These are phyloP conservation scores for Manacus vitellinus DNA, from an alignment of 2,113 vertebrate species.

Conservation along the genomic window DNA sequence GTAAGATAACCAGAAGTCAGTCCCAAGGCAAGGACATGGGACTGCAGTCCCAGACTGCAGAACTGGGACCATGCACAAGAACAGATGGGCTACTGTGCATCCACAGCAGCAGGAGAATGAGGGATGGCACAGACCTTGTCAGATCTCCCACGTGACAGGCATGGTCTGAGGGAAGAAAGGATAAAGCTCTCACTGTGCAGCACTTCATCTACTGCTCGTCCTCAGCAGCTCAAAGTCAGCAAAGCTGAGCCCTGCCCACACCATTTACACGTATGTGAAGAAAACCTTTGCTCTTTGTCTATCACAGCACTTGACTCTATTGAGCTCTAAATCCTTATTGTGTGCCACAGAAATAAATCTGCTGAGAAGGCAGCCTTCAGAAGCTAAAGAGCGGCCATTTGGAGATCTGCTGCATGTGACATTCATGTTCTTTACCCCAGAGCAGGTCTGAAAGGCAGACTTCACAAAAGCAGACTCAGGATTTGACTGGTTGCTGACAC, in stretches of 20 bases:
- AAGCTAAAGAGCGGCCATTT: not conserved
- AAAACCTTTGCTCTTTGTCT: not conserved
- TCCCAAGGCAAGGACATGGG: not conserved
- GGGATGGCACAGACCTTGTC: too few relatives aligned
- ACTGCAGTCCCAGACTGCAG: not conserved
- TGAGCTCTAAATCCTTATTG: not conserved
- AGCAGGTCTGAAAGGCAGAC: not conserved
- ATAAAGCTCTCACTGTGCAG: fast-evolving
- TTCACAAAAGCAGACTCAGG: not conserved
- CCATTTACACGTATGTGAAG: not conserved
- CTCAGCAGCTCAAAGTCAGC: not conserved
- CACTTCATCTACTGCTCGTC: not conserved
- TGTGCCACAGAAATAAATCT: not conserved
- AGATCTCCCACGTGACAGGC: not conserved
- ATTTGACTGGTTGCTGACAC: not conserved
- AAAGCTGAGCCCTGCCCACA: not conserved
- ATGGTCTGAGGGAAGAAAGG: not conserved
- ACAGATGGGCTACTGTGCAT: fast-evolving
- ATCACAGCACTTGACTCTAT: not conserved
- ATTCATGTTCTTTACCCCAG: not conserved
- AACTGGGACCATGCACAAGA: not conserved
- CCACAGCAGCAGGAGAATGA: fast-evolving
- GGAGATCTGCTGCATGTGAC: not conserved
- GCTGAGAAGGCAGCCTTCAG: not conserved
- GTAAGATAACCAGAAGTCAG: not conserved